phyloP scores from a whole-genome alignment of 92 coral and sea anemone species.

The Metridium senile region DNA sequence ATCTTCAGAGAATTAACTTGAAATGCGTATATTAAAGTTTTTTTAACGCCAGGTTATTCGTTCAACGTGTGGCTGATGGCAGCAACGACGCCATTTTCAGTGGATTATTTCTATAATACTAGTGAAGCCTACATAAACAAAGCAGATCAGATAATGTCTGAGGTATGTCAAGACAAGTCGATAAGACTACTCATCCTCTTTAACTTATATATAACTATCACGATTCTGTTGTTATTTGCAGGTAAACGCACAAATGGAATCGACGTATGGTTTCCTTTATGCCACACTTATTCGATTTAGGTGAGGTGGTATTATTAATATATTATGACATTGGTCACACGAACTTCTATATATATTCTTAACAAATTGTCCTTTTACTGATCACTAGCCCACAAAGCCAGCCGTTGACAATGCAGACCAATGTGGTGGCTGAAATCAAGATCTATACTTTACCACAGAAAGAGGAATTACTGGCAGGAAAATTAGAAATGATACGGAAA shows the following conservation, averaged over 20 bases:
- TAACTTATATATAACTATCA: too few species aligned
- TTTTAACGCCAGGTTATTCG: slow-evolving; percentile 10
- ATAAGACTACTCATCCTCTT: background rate
- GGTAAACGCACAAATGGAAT: slow-evolving; percentile 29
- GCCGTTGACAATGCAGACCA: slow-evolving; percentile 25
- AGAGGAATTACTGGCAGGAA: slow-evolving; percentile 43
- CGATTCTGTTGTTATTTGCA: slow-evolving; percentile 3
- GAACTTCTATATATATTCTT: too few species aligned
- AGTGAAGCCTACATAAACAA: slow-evolving; percentile 19
- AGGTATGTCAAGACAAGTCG: slow-evolving; percentile 38
- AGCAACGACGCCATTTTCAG: slow-evolving; percentile 20
- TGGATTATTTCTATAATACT: slow-evolving; percentile 30
- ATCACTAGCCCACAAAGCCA: slow-evolving; percentile 47
- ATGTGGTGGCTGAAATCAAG: slow-evolving; percentile 49
- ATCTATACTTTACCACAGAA: slow-evolving; percentile 41
- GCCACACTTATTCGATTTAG: slow-evolving; percentile 63
- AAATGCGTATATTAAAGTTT: background rate
- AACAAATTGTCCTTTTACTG: too few species aligned
- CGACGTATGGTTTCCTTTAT: slow-evolving; percentile 61
- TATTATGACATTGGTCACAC: too few species aligned
- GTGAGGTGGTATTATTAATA: too few species aligned
- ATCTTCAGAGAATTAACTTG: too few species aligned
- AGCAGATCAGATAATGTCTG: slow-evolving; percentile 27
- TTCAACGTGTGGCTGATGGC: slow-evolving; percentile 36
- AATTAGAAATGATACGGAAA: slow-evolving; percentile 35